A percentile compares a stretch with the other conserved stretches of the same genome.
Evolutionary conservation across 2,113 vertebrate genomes (phyloP).

Genomic region (Alligator sinensis): DNA sequence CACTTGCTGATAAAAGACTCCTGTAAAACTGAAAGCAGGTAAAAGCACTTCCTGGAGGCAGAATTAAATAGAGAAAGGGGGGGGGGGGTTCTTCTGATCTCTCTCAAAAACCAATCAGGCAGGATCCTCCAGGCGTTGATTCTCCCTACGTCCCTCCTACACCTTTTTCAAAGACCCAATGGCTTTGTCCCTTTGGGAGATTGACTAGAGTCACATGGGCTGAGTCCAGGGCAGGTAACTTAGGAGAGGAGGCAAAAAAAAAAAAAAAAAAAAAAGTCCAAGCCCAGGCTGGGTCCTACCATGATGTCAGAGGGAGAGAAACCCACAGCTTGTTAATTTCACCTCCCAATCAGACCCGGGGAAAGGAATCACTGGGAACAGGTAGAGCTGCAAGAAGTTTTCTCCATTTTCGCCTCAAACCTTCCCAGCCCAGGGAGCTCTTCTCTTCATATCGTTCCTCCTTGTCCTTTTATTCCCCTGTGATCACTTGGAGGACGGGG

Average conservation of each 20-base stretch:
- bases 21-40: constrained; percentile 50
- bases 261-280: not conserved
- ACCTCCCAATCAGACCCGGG: constrained; percentile 82
- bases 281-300: constrained; percentile 79
- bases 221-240: constrained; percentile 89
- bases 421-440: constrained; percentile 67
- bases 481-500: constrained; percentile 87
- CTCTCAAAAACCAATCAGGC: constrained; percentile 72
- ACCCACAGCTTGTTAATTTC: constrained; percentile 83
- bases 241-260: constrained; percentile 51
- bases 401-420: constrained; percentile 8
- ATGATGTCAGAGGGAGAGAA: constrained; percentile 89
- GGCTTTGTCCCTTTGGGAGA: constrained; percentile 51
- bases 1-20: not conserved
- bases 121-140: constrained; percentile 49
- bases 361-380: constrained; percentile 80
- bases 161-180: constrained; percentile 87
- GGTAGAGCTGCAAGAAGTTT: constrained; percentile 79
- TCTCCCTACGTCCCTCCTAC: constrained; percentile 81
- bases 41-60: constrained; percentile 57
- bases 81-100: constrained; percentile 51
- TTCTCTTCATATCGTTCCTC: constrained; percentile 77
- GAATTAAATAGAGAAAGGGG: not conserved
- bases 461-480: constrained; percentile 83
- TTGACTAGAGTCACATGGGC: constrained; percentile 81